A percentile compares a stretch with the other conserved stretches of the same genome.
Conservation (phyloP, 2,888 invertebrate genomes). For the Sarcophaga rosellei region DNA sequence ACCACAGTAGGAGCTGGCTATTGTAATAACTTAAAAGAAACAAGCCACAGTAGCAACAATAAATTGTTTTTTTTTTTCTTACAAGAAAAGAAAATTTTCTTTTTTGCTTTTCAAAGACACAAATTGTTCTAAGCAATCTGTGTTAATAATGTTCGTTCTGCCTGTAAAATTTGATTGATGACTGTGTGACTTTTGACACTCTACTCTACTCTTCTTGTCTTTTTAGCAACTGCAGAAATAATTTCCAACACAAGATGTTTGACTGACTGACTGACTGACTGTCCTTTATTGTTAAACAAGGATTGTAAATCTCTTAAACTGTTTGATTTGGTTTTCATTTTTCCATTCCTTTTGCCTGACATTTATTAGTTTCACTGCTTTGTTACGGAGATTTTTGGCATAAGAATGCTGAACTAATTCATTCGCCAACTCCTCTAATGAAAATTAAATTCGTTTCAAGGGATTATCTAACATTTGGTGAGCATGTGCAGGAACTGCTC, state of each 20-base stretch:
- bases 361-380: slow-evolving; percentile 47
- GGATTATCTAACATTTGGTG: slow-evolving; percentile 36
- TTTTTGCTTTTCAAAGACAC: background rate
- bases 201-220: background rate
- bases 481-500: background rate
- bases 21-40: slow-evolving; percentile 39
- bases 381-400: slow-evolving; percentile 1
- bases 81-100: background rate
- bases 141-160: slow-evolving; percentile 63
- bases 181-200: slow-evolving; percentile 79
- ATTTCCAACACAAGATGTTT: slow-evolving; percentile 22
- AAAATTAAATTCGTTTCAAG: slow-evolving; percentile 59
- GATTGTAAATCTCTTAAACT: slow-evolving; percentile 57
- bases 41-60: slow-evolving; percentile 59
- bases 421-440: slow-evolving; percentile 28
- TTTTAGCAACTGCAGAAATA: slow-evolving; percentile 57
- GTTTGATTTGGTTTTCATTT: slow-evolving; percentile 27
- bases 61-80: slow-evolving; percentile 4
- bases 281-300: slow-evolving; percentile 1
- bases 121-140: slow-evolving; percentile 8
- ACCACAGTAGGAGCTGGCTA: slow-evolving; percentile 33
- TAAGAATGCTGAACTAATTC: slow-evolving; percentile 50
- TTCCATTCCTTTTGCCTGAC: slow-evolving; percentile 26
- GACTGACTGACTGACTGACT: background rate
- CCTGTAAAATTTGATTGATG: slow-evolving; percentile 78